Percentiles rank a stretch among this genome's conserved stretches.
Conservation (phyloP, 2,113 vertebrate species). For the Oophaga pumilio region DNA sequence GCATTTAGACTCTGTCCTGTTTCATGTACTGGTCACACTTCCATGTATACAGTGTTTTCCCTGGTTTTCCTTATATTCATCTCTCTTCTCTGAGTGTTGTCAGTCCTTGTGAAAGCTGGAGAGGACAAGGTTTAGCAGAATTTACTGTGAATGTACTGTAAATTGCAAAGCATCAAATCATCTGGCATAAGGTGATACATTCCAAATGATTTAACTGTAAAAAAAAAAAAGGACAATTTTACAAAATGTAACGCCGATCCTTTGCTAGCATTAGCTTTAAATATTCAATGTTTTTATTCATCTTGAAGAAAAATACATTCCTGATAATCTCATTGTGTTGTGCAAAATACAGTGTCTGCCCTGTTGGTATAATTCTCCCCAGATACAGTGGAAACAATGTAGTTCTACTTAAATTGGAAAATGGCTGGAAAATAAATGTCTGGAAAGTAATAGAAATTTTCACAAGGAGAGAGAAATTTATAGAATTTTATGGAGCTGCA, state of each 20-base stretch:
- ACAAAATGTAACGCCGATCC: not conserved
- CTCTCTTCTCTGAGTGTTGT: not conserved
- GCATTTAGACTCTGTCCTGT: not conserved
- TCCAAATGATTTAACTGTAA: conserved; percentile 15
- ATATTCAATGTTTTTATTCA: not conserved
- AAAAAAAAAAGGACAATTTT: conserved; percentile 2
- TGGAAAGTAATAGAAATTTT: not conserved
- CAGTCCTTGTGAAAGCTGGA: not conserved
- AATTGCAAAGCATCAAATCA: not conserved
- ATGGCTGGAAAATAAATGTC: not conserved
- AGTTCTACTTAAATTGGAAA: not conserved
- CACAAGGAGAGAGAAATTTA: not conserved
- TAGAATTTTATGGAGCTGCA: no score
- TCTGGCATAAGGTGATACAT: not conserved
- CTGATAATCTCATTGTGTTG: not conserved
- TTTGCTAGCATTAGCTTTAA: not conserved
- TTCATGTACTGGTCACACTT: not conserved
- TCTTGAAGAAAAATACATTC: not conserved
- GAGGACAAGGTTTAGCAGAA: not conserved
- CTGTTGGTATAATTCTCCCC: not conserved
- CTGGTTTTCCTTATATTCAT: not conserved
- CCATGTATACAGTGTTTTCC: not conserved
- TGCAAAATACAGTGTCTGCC: not conserved
- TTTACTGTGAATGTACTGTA: not conserved
- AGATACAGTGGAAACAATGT: not conserved